Evolutionary conservation across 2,113 vertebrate species (phyloP).

Genomic region (Gallinago jamesoni): DNA sequence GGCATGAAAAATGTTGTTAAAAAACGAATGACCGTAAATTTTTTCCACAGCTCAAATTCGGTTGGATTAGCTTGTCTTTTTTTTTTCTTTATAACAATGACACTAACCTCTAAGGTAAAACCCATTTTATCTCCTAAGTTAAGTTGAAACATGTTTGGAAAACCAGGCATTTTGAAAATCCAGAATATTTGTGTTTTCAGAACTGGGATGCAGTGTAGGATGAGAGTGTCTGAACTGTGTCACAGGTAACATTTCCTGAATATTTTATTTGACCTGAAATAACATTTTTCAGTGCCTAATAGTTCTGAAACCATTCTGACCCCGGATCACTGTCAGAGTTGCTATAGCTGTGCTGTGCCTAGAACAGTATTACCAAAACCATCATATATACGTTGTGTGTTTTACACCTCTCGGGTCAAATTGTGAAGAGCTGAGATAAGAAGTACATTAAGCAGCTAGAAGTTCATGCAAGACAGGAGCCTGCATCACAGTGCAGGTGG

Average conservation of each 20-base stretch:
- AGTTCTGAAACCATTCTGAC: not conserved
- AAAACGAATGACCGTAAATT: not conserved
- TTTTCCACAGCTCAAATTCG: not conserved
- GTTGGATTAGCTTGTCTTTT: not conserved
- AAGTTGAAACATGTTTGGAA: not conserved
- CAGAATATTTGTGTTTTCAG: not conserved
- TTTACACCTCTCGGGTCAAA: not conserved
- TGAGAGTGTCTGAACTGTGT: not conserved
- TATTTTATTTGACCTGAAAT: not conserved
- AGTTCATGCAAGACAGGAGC: not conserved
- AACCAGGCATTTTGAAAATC: not conserved
- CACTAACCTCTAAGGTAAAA: not conserved
- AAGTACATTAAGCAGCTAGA: not conserved
- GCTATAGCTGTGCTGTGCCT: not conserved
- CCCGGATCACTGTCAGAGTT: not conserved
- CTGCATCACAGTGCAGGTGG: not conserved
- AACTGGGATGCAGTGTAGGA: not conserved
- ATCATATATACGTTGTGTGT: rapidly evolving
- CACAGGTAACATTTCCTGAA: not conserved
- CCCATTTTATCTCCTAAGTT: not conserved
- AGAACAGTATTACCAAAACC: not conserved
- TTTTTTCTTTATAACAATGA: not conserved
- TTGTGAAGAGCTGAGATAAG: not conserved
- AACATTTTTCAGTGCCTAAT: not conserved
- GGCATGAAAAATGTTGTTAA: not conserved